Evolutionary conservation across 2,113 vertebrate genomes (phyloP), one percentile per base, ranked within the genome.

Genomic region (Cisticola juncidis): DNA sequence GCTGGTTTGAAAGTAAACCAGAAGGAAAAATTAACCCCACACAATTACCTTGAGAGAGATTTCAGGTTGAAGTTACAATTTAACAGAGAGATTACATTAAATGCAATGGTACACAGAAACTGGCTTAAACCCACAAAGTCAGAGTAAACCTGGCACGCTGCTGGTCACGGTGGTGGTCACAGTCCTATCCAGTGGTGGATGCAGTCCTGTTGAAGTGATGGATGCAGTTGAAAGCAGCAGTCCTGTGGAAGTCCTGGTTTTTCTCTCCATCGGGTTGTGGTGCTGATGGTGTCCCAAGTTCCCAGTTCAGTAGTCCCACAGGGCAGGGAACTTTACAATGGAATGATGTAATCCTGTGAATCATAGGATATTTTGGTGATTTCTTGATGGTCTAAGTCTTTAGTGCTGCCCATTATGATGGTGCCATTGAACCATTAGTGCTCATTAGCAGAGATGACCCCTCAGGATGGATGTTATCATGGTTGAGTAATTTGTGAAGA

Each of bases 361-460:
- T 35, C 20, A 9, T 1, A 18, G 17, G 16, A 68, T 36, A 44
- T 50, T 86, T 58, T 42, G 58, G 35, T 11, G 35, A 58, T 17
- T 50, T 48, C 53, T 31, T 50, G 42, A 42, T 42, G 51, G 31
- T 48, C 12, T 25, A 19, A n/a, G 70, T 73, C 9, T 1, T 48
- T 31, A 17, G 16, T 14, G 14, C 4, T 58, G 36, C 15, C 36
- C 26, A 22, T 68, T 50, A 11, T 19, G 18, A 54, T 24, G 28
- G 19, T 15, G 9, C 21, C 0, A 0, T 65, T 29, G 10, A 76
- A 35, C 51, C 22, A 33, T 31, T 11, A 25, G 22, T 31, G 71
- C 25, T 65, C 53, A 44, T 31, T 36, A 44, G 31, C 25, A 31
- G 61, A 76, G 16, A 31, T 31, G 53, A 44, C 13, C 9, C 21